Percentiles rank a stretch among this genome's conserved stretches.
phyloP scores from a whole-genome alignment of 2,797 vertebrate species.

The Ptychadena robeensis region DNA sequence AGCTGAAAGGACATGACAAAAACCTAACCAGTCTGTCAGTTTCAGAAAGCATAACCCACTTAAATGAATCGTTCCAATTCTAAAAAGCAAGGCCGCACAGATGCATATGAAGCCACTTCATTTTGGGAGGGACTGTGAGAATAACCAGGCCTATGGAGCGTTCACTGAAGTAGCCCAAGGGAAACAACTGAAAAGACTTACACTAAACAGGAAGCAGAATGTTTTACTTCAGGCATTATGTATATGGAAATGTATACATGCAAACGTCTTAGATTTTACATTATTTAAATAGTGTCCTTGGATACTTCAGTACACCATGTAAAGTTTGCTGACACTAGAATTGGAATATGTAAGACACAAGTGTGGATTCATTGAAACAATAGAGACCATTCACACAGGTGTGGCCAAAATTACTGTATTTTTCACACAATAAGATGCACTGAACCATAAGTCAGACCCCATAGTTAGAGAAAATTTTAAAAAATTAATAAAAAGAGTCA shows the following conservation, averaged over 20 bases:
- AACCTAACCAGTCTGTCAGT: neutral
- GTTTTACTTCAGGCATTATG: constrained; percentile 21
- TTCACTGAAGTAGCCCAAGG: constrained; percentile 30
- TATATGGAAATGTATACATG: constrained; percentile 23
- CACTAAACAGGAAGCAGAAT: constrained; percentile 32
- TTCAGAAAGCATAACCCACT: constrained; percentile 7
- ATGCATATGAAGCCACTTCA: constrained; percentile 18
- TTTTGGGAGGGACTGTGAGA: constrained; percentile 29
- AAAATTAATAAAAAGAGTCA: too few species aligned
- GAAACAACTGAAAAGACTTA: constrained; percentile 25
- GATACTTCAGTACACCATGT: too few species aligned
- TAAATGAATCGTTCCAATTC: constrained; percentile 31
- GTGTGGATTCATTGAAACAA: too few species aligned
- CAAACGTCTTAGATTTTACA: neutral
- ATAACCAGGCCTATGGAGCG: constrained; percentile 14
- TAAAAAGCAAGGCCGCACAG: constrained; percentile 36
- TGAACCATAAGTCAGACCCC: too few species aligned
- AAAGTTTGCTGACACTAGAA: neutral
- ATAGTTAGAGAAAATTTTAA: too few species aligned
- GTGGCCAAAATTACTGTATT: too few species aligned
- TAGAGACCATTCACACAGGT: too few species aligned
- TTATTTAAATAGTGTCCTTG: neutral
- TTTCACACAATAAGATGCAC: too few species aligned
- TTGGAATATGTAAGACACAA: neutral
- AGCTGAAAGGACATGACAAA: neutral